Percentiles rank a stretch among this genome's conserved stretches.
phyloP scores from a whole-genome alignment of 1,140 invertebrate genomes.

The Muscidifurax raptorellus region DNA sequence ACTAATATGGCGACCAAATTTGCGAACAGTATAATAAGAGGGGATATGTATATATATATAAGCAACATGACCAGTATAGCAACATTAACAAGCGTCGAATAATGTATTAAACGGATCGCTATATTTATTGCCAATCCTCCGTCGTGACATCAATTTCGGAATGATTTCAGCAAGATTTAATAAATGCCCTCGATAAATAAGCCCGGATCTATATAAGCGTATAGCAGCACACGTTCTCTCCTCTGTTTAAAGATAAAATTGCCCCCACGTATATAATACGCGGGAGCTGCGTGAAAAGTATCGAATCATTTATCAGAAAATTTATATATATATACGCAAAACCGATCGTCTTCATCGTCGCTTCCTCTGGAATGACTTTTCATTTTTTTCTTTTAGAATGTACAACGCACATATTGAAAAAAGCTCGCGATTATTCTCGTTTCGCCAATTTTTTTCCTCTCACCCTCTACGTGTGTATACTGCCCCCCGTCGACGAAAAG shows the following conservation, averaged over 20 bases:
- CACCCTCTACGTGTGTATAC: neutral
- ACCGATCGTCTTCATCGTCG: neutral
- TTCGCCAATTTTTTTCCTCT: conserved; percentile 19
- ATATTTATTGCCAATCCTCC: neutral
- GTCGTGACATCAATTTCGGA: conserved; percentile 10
- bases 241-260: conserved; percentile 30
- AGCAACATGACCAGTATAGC: too few species aligned
- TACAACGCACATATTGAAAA: conserved; percentile 6
- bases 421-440: conserved; percentile 18
- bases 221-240: neutral
- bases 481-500: conserved; percentile 19
- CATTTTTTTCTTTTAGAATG: neutral
- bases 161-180: conserved; percentile 20
- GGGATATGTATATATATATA: too few species aligned
- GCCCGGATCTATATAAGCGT: too few species aligned
- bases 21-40: too few species aligned
- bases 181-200: conserved; percentile 37
- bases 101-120: neutral
- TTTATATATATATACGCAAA: neutral
- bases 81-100: too few species aligned
- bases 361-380: conserved; percentile 22
- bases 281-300: conserved; percentile 19
- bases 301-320: conserved; percentile 9
- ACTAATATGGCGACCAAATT: too few species aligned
- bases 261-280: neutral